Evolutionary conservation across 53 echinoderm and acorn worm genomes (phyloP), one percentile per base, ranked within the genome.

Genomic region (Zoroaster sp.): DNA sequence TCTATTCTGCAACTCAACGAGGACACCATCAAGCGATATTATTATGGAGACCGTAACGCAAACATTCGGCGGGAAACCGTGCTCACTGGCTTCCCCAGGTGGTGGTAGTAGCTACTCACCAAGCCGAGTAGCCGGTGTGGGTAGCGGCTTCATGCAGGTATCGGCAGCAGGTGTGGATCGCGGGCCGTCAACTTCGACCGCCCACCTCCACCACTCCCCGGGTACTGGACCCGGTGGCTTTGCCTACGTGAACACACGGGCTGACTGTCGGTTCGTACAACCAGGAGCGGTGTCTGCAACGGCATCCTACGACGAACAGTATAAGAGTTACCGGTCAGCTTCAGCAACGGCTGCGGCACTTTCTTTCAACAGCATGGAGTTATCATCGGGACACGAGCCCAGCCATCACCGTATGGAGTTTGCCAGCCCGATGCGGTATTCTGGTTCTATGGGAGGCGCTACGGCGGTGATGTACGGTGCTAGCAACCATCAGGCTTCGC

Each of bases 191-290:
- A 85, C 85, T 13, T 42, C 85, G 35, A 71, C 69, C 47, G 34
- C 70, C 51, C 85, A 85, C 37, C 85, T 70, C 3, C 85, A 85
- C 51, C 85, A 85, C 69, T 47, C 85, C 17, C n/a, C 71, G 49
- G 49, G 49, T 3, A n/a, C 70, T 36, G 69, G 70, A 20, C 69
- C 85, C 3, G 49, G 46, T 4, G 71, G 85, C 70, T 80, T 73
- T 35, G 81, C 82, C 59, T 82, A 80, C 45, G 65, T 74, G 7
- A 87, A 75, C 65, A 80, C 52, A 0, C 90, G 82, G 34, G 81
- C 90, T 35, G 90, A 89, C 33, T 89, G 90, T 28, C 81, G 90
- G 18, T 89, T 81, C 73, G 82, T 82, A 31, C 90, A 89, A 51
- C 81, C 81, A 4, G 90, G 90, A 20, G 79, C 81, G 2, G 45